These are phyloP conservation scores for Orgyia antiqua DNA, from an alignment of 2,888 invertebrate species.

Conservation along the genomic window DNA sequence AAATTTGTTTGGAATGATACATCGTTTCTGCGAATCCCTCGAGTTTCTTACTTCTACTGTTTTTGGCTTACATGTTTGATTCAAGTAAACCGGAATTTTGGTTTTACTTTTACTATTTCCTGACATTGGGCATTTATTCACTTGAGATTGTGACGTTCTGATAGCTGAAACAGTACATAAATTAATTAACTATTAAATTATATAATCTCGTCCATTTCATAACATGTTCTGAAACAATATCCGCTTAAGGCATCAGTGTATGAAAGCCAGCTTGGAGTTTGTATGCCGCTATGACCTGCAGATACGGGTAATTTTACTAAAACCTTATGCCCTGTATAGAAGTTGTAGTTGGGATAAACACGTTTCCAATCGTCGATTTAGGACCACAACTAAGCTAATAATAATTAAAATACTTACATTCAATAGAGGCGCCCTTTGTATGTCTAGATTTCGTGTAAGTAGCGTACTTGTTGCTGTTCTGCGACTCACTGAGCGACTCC, in stretches of 20 bases:
- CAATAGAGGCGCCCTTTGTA: constrained; percentile 37
- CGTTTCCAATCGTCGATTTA: too few relatives aligned
- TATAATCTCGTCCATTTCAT: too few relatives aligned
- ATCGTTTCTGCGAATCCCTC: constrained; percentile 14
- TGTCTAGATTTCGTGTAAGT: constrained; percentile 59
- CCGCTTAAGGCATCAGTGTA: too few relatives aligned
- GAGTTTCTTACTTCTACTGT: constrained; percentile 15
- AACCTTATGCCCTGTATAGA: too few relatives aligned
- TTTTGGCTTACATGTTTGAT: constrained; percentile 26
- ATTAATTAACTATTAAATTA: background rate
- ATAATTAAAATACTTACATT: constrained; percentile 44
- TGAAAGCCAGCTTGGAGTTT: too few relatives aligned
- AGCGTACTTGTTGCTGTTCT: constrained; percentile 55
- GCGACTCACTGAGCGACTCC: constrained; percentile 62
- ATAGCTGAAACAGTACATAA: constrained; percentile 28
- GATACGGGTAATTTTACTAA: too few relatives aligned
- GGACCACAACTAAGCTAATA: too few relatives aligned
- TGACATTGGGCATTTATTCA: constrained; percentile 8
- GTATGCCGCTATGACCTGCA: too few relatives aligned
- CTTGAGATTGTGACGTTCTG: constrained; percentile 26
- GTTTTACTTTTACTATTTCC: constrained; percentile 34
- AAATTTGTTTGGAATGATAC: constrained; percentile 4
- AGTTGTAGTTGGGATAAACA: too few relatives aligned
- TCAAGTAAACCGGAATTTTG: constrained; percentile 52
- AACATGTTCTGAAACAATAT: too few relatives aligned